Evolutionary conservation across 2,113 vertebrate genomes (phyloP).

Genomic region (Ramphastos sulfuratus): DNA sequence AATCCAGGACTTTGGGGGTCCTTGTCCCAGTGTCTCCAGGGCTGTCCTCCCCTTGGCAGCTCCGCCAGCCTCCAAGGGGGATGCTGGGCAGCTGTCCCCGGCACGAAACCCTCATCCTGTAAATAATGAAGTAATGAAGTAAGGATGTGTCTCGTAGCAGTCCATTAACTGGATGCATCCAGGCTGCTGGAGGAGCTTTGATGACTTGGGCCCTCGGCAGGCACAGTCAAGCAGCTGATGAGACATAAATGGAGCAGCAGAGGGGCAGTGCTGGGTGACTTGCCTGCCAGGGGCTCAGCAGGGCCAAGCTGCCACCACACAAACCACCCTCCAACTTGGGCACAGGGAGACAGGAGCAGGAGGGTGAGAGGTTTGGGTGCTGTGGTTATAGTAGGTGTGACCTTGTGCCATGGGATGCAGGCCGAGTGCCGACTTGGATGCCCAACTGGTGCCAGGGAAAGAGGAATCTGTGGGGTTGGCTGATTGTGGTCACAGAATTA

Average conservation of each 20-base stretch:
- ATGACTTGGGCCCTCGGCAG: background rate
- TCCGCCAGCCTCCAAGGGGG: background rate
- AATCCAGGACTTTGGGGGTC: background rate
- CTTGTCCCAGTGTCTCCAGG: background rate
- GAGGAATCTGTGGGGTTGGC: background rate
- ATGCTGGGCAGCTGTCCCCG: background rate
- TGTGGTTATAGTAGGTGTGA: rapidly evolving
- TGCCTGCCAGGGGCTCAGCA: background rate
- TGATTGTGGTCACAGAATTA: background rate
- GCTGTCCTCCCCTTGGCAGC: background rate
- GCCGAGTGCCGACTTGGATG: background rate
- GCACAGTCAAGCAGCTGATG: background rate
- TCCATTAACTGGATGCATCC: background rate
- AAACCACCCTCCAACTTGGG: rapidly evolving
- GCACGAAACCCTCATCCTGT: background rate
- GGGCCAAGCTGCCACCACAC: background rate
- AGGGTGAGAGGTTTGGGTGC: rapidly evolving
- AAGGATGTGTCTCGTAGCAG: background rate
- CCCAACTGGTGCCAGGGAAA: background rate
- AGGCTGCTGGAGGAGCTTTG: background rate
- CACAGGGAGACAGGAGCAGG: background rate
- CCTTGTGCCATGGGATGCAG: background rate
- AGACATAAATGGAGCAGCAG: background rate
- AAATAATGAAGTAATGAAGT: background rate
- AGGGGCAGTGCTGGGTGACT: rapidly evolving